A percentile compares a stretch with the other conserved stretches of the same genome.
Conservation (phyloP, 2,113 vertebrate species). For the Mola mola region DNA sequence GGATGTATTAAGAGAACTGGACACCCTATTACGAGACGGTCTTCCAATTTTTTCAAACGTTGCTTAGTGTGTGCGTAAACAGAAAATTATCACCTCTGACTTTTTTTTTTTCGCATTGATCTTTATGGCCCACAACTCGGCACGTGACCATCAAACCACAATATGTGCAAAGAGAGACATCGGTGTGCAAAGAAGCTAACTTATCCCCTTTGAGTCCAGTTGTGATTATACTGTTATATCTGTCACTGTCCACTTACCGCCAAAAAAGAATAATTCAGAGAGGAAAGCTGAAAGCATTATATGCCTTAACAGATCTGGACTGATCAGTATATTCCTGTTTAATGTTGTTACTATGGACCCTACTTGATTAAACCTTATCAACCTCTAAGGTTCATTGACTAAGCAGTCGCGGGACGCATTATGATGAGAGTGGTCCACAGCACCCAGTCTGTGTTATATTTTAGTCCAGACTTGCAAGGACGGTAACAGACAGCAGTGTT, state of each 20-base stretch:
- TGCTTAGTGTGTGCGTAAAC: too few relatives aligned
- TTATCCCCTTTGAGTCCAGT: too few relatives aligned
- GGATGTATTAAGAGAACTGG: neutral
- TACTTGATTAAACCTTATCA: constrained; percentile 5
- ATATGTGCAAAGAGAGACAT: too few relatives aligned
- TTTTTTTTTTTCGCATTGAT: neutral
- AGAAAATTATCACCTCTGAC: too few relatives aligned
- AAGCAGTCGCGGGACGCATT: neutral
- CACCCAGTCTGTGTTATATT: constrained; percentile 17
- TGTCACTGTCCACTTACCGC: too few relatives aligned
- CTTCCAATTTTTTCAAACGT: too few relatives aligned
- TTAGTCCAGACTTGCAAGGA: constrained; percentile 29
- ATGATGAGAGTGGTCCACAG: constrained; percentile 20
- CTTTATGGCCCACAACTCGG: too few relatives aligned
- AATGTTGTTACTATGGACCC: neutral
- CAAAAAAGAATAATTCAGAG: too few relatives aligned
- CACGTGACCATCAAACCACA: too few relatives aligned
- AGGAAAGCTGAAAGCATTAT: too few relatives aligned
- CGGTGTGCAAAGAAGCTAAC: too few relatives aligned
- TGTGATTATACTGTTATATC: too few relatives aligned
- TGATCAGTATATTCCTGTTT: neutral
- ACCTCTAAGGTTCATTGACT: neutral
- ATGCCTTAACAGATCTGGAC: neutral
- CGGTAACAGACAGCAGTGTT: constrained; percentile 40
- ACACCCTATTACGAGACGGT: neutral